Evolutionary conservation across 2,888 invertebrate species (phyloP).

Genomic region (Gastrophysa polygoni): DNA sequence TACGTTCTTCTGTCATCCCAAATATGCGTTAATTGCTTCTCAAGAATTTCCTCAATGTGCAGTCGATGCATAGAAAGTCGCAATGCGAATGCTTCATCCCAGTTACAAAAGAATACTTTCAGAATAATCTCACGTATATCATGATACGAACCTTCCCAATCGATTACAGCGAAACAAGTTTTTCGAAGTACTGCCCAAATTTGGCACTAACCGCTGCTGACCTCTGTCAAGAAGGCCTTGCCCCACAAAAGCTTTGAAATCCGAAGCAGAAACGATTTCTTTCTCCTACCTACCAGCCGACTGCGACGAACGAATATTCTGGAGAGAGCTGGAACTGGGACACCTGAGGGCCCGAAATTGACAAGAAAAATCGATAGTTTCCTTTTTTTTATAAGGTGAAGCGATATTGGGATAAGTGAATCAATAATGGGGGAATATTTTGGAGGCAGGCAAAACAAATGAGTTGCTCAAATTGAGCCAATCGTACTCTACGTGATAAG

Average conservation of each 20-base stretch:
- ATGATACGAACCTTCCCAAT: conserved; percentile 4
- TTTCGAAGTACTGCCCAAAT: conserved; percentile 14
- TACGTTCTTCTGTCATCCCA: neutral
- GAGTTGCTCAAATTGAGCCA: too few relatives aligned
- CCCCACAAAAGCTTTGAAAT: conserved; percentile 13
- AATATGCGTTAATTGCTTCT: neutral
- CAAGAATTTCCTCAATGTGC: neutral
- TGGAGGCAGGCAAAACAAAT: too few relatives aligned
- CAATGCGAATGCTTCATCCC: neutral
- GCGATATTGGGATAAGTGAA: too few relatives aligned
- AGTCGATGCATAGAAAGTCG: conserved; percentile 2
- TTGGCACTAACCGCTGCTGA: conserved; percentile 7
- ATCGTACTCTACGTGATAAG: too few relatives aligned
- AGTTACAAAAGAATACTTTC: conserved; percentile 12
- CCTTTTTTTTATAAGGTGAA: too few relatives aligned
- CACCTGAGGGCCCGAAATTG: too few relatives aligned
- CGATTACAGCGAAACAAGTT: conserved; percentile 14
- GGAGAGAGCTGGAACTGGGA: too few relatives aligned
- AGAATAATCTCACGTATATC: conserved; percentile 20
- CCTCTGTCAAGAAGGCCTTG: conserved; percentile 19
- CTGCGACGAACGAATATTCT: too few relatives aligned
- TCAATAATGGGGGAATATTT: too few relatives aligned
- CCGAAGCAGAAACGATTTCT: conserved; percentile 4
- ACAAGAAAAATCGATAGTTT: too few relatives aligned
- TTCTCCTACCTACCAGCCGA: too few relatives aligned